Evolutionary conservation across 2,113 vertebrate species (phyloP), one percentile per base, ranked within the genome.

Genomic region (Diadophis punctatus): DNA sequence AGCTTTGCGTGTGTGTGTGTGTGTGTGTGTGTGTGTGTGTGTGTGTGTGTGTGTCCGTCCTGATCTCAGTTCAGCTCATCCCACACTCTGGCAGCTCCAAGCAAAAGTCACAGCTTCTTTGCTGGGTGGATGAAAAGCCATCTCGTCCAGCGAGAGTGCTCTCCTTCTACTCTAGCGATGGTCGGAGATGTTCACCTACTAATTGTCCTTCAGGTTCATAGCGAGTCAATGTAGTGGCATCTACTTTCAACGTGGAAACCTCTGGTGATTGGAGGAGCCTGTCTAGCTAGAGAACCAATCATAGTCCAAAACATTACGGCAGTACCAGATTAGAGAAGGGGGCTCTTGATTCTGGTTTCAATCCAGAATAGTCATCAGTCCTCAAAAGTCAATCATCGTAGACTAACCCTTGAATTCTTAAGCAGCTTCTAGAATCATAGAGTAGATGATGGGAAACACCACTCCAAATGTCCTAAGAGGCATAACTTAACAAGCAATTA

Each of bases 31-130:
- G 94, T 39, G 18, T 43, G 74, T 94, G 94, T 96, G 96, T 96
- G 63, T n/a, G 60, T 68, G 27, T n/a, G 27, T 4, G 22, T 94
- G 95, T 95, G 96, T 96, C 34, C 86, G 95, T 94, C 93, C 93
- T 86, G 94, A 93, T 86, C 11, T 0, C 91, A 55, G 92, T 39
- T 87, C 0, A 68, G 93, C 46, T 90, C 0, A 0, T 43, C 39
- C 16, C 30, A 68, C 20, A 60, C 43, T 12, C 0, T 1, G 86
- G 18, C 25, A 30, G 53, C 16, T 53, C 23, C 16, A 30, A 49
- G 34, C 14, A 20, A 56, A 30, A 34, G 39, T 80, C 0, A 22
- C 6, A 3, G 30, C 34, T 55, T 4, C 87, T 55, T 34, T 56
- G 16, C 22, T 25, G 48, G 23, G 16, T 2, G 30, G 30, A 49